Evolutionary conservation across 2,888 invertebrate species (phyloP).

Genomic region (Cephus nigrinus): DNA sequence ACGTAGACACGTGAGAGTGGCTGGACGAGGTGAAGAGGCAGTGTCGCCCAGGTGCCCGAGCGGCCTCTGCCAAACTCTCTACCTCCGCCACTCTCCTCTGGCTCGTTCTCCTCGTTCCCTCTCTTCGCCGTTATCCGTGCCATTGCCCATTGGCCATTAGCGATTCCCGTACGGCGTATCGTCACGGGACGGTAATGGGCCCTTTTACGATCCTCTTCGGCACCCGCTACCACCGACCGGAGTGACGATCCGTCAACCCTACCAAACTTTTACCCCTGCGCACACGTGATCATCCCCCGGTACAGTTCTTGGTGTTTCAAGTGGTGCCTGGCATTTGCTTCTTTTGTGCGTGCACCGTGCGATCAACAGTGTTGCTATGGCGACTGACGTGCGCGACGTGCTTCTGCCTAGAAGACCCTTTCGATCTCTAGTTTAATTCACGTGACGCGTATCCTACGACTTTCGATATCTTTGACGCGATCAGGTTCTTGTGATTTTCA

Average conservation of each 20-base stretch:
- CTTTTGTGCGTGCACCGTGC: background rate
- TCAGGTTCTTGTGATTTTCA: background rate
- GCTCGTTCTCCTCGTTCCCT: conserved; percentile 29
- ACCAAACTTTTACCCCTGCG: background rate
- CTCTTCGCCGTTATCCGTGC: conserved; percentile 36
- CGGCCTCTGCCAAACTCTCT: conserved; percentile 10
- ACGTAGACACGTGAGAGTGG: conserved; percentile 10
- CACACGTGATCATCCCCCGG: background rate
- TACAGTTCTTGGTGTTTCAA: background rate
- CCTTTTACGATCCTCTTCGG: background rate
- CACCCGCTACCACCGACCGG: background rate
- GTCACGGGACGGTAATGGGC: background rate
- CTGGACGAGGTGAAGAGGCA: conserved; percentile 40
- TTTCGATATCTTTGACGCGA: background rate
- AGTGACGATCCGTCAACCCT: background rate
- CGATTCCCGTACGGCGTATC: conserved; percentile 39
- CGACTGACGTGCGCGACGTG: background rate
- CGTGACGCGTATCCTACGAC: background rate
- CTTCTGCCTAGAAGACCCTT: background rate
- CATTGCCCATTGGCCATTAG: conserved; percentile 47
- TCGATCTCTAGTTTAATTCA: background rate
- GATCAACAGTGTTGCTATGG: background rate
- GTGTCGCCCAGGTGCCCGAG: conserved; percentile 53
- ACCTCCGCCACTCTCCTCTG: conserved; percentile 21
- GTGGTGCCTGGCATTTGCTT: background rate